A percentile compares a stretch with the other conserved stretches of the same genome.
Conservation (phyloP, 1,140 invertebrate genomes). For the Sweltsa coloradensis region DNA sequence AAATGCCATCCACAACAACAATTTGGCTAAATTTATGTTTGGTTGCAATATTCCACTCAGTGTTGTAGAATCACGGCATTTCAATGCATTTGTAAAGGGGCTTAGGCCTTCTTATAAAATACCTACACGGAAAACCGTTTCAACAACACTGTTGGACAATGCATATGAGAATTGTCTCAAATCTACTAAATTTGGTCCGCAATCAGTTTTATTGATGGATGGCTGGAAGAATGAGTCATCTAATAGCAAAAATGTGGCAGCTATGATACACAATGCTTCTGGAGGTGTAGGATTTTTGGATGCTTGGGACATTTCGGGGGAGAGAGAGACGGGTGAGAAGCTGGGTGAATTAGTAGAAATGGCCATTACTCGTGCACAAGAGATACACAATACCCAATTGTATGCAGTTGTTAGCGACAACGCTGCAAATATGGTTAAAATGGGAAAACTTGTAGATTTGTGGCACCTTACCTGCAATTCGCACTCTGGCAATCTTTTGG, state of each 20-base stretch:
- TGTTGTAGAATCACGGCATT: slow-evolving; percentile 1
- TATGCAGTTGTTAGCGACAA: background rate
- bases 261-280: slow-evolving; percentile 2
- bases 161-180: background rate
- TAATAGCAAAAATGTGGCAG: slow-evolving; percentile 1
- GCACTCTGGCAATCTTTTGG: slow-evolving; percentile 6
- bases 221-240: background rate
- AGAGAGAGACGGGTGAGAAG: slow-evolving; percentile 1
- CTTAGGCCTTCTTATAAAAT: background rate
- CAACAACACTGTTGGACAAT: background rate
- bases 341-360: background rate
- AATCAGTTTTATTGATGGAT: slow-evolving; percentile 1
- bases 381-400: too few relatives aligned
- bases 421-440: slow-evolving; percentile 1
- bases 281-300: slow-evolving; percentile 3
- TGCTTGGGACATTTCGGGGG: slow-evolving; percentile 5
- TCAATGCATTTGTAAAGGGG: background rate
- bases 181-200: background rate
- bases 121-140: background rate
- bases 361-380: background rate
- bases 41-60: slow-evolving; percentile 5
- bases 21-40: slow-evolving; percentile 4
- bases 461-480: slow-evolving; percentile 7
- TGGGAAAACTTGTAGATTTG: slow-evolving; percentile 7
- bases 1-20: too few relatives aligned